Evolutionary conservation across 1,140 invertebrate genomes (phyloP), one percentile per base, ranked within the genome.

Genomic region (Bombus waltoni): DNA sequence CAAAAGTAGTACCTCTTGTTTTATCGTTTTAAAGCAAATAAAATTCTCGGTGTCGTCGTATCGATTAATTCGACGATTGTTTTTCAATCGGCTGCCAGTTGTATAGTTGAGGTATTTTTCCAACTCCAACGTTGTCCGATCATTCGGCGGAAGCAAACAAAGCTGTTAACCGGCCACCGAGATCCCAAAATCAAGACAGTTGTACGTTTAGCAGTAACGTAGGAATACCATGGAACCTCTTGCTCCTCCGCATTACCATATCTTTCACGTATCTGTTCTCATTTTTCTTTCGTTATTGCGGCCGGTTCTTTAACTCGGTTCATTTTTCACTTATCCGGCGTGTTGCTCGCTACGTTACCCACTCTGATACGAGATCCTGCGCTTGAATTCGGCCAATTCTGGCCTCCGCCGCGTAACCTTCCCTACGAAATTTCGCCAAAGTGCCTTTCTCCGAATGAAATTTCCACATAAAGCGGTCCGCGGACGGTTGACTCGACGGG

Each of bases 271-370:
- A 81, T 80, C 83, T 79, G 28, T 35, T 53, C 78, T 65, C 83
- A 53, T 84, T 84, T 79, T 47, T 84, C 83, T 84, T 72, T 75
- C 83, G 75, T 84, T 84, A 84, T 84, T 79, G 83, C 83, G 65
- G 53, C 57, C 44, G 70, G 83, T 73, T 70, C 83, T 57, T 85
- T 85, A 83, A 72, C 88, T 84, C 89, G 90, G 88, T 91, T 92
- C 92, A 93, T 94, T 94, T 94, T 93, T 94, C 93, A 93, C 90
- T 91, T 91, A 89, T 92, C 89, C 72, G 22, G 11, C 57, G 53
- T 44, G 35, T 10, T 25, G 47, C 22, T 28, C 68, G 38, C 68
- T 71, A 28, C 68, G 40, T 72, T 28, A 4, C n/a, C 15, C n/a
- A 3, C 18, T 42, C 59, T 1, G 59, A 76, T 59, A 74, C 47